phyloP scores from a whole-genome alignment of 2,888 invertebrate genomes.

The Sturmia bella region DNA sequence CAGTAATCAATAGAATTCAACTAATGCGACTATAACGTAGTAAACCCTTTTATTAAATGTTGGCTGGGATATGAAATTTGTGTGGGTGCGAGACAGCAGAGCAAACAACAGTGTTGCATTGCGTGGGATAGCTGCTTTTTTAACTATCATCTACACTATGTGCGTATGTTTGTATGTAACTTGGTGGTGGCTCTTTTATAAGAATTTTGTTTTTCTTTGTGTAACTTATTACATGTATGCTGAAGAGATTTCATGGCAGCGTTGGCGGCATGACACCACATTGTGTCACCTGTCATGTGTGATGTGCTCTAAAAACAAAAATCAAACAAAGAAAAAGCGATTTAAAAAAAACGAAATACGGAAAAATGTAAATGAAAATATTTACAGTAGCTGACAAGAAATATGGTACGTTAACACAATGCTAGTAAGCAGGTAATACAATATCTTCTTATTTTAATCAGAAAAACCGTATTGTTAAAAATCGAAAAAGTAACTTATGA shows the following conservation, averaged over 20 bases:
- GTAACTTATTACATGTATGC: neutral
- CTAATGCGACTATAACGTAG: no score
- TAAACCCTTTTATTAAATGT: no score
- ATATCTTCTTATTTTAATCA: no score
- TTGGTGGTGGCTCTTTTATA: neutral
- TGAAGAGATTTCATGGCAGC: neutral
- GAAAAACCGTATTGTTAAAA: no score
- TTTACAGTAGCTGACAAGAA: conserved; percentile 3
- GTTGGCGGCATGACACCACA: conserved; percentile 35
- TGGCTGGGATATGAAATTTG: neutral
- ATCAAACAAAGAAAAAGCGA: conserved; percentile 38
- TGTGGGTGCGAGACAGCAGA: conserved; percentile 6
- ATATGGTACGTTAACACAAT: no score
- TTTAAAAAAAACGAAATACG: neutral
- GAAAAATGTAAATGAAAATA: neutral
- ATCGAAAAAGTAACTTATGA: no score
- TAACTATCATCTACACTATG: conserved; percentile 6
- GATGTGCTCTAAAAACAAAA: conserved; percentile 49
- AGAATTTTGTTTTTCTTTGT: neutral
- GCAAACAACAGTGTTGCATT: conserved; percentile 37
- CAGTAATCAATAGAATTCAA: no score
- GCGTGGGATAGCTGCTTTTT: conserved; percentile 45
- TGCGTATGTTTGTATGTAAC: no score
- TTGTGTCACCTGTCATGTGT: conserved; percentile 61
- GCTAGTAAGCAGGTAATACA: no score